Percentiles rank a stretch among this genome's conserved stretches.
phyloP scores from a whole-genome alignment of 2,888 invertebrate species.

The Bruchidius siliquastri region DNA sequence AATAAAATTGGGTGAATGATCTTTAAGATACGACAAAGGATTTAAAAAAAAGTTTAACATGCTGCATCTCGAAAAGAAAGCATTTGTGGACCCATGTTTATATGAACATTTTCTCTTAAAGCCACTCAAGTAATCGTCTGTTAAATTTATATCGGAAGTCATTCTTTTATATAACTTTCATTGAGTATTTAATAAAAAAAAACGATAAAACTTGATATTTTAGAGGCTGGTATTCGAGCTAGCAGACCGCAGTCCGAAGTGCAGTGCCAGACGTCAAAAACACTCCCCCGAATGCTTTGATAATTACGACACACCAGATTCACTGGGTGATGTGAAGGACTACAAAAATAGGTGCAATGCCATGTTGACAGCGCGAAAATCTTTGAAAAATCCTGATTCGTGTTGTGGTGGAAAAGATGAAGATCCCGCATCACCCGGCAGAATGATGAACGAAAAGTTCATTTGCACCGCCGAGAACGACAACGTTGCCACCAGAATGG shows the following conservation, averaged over 20 bases:
- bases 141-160: no score
- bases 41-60: no score
- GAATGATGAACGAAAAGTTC: neutral
- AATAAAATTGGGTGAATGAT: no score
- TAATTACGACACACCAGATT: neutral
- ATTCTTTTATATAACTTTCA: no score
- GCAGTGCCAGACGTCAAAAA: neutral
- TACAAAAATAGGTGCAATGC: neutral
- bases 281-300: neutral
- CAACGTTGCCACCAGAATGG: slow-evolving; percentile 46
- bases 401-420: neutral
- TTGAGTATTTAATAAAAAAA: no score
- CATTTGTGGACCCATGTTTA: no score
- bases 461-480: neutral
- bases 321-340: neutral
- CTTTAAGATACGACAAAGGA: no score
- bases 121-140: no score
- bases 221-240: slow-evolving; percentile 44
- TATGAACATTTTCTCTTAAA: no score
- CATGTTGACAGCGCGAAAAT: neutral
- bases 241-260: slow-evolving; percentile 19
- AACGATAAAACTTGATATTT: no score
- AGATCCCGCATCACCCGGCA: neutral
- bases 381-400: neutral
- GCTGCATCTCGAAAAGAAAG: no score